Percentiles rank a stretch among this genome's conserved stretches.
Conservation (phyloP, 2,797 vertebrate genomes). For the Oryzias sinensis region DNA sequence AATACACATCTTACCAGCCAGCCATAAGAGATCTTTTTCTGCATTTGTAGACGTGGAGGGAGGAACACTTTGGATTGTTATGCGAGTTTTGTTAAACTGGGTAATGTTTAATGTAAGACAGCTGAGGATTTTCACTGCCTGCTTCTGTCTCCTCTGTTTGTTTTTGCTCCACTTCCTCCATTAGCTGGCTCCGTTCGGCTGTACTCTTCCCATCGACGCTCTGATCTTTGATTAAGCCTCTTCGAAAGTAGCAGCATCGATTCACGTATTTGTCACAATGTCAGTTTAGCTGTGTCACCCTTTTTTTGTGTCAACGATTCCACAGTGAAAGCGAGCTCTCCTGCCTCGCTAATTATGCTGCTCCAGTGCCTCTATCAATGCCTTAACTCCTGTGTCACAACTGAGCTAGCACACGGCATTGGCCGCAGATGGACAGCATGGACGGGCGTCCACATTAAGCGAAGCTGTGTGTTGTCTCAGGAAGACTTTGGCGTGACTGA, state of each 20-base stretch:
- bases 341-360: slow-evolving; percentile 60
- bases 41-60: slow-evolving; percentile 56
- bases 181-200: slow-evolving; percentile 33
- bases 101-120: slow-evolving; percentile 57
- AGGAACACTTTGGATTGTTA: slow-evolving; percentile 45
- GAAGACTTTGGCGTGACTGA: no score
- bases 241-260: slow-evolving; percentile 45
- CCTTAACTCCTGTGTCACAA: slow-evolving; percentile 74
- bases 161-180: slow-evolving; percentile 35
- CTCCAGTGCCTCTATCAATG: slow-evolving; percentile 76
- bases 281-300: slow-evolving; percentile 36
- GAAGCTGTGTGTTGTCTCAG: no score
- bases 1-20: slow-evolving; percentile 48
- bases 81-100: slow-evolving; percentile 59
- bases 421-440: slow-evolving; percentile 29
- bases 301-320: slow-evolving; percentile 17
- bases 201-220: slow-evolving; percentile 25
- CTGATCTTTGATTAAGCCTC: slow-evolving; percentile 33
- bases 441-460: no score
- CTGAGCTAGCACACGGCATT: slow-evolving; percentile 45
- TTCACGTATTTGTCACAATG: not conserved
- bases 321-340: slow-evolving; percentile 47
- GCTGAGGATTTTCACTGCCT: slow-evolving; percentile 55
- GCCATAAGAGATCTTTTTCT: slow-evolving; percentile 54
- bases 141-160: slow-evolving; percentile 45